phyloP scores from a whole-genome alignment of 2,113 vertebrate species.

The Crotalus helleri region DNA sequence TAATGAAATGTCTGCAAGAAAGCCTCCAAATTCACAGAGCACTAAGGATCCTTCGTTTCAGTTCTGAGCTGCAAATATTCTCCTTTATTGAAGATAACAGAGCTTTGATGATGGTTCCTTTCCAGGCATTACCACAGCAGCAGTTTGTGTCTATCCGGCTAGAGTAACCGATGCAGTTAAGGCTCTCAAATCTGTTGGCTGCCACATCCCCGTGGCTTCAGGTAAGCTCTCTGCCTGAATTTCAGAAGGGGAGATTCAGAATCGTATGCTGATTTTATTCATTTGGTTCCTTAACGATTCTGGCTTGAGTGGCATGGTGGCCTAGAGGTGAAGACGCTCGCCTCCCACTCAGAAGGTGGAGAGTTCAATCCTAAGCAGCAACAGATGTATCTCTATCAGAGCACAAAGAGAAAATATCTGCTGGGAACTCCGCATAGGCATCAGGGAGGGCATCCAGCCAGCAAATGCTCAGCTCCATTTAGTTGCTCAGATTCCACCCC shows the following conservation, averaged over 20 bases:
- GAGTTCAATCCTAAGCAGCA: too few relatives aligned
- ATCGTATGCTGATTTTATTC: background rate
- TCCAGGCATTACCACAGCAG: constrained; percentile 82
- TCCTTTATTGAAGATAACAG: background rate
- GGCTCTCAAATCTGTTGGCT: constrained; percentile 77
- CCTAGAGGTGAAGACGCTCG: too few relatives aligned
- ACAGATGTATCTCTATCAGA: too few relatives aligned
- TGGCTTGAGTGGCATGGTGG: too few relatives aligned
- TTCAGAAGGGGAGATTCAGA: background rate
- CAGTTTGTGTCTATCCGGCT: constrained; percentile 90
- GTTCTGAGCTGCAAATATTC: background rate
- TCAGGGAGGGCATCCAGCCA: too few relatives aligned
- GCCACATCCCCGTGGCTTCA: constrained; percentile 87
- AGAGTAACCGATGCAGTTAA: constrained; percentile 83
- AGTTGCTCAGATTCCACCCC: too few relatives aligned
- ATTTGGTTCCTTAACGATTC: background rate
- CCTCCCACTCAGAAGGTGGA: too few relatives aligned
- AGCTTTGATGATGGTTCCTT: constrained; percentile 1
- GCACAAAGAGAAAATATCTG: too few relatives aligned
- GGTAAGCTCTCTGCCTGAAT: constrained; percentile 64
- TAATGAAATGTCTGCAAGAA: background rate
- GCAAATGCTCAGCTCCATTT: too few relatives aligned
- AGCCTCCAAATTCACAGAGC: background rate
- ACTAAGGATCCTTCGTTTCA: background rate
- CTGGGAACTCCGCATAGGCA: too few relatives aligned